Evolutionary conservation across 1,140 invertebrate species (phyloP).

Genomic region (Pemphigus obesinymphae): DNA sequence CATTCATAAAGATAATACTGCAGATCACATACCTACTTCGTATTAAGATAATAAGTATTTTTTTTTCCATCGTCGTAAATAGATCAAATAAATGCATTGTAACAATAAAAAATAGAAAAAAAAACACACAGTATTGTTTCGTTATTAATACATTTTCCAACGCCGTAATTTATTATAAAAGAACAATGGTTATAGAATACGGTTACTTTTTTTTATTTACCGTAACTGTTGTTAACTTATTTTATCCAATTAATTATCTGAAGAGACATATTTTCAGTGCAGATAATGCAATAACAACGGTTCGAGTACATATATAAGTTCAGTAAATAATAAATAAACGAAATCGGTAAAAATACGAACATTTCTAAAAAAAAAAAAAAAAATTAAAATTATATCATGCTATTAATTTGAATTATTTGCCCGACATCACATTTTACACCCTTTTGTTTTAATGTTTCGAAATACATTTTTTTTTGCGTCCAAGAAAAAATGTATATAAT

Average conservation of each 20-base stretch:
- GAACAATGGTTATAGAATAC: conserved; percentile 4
- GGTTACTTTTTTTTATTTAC: neutral
- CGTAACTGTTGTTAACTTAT: neutral
- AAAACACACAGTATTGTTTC: neutral
- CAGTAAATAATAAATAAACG: conserved; percentile 17
- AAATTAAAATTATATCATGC: too few relatives aligned
- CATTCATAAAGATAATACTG: neutral
- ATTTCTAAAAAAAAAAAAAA: neutral
- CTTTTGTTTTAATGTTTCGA: neutral
- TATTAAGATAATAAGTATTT: neutral
- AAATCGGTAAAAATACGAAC: neutral
- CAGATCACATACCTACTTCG: neutral
- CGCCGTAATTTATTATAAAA: neutral
- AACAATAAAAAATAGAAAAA: neutral
- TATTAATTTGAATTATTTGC: conserved; percentile 5
- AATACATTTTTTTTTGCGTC: neutral
- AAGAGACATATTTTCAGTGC: neutral
- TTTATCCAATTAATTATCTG: conserved; percentile 22
- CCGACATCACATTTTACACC: neutral
- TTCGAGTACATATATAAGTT: too few relatives aligned
- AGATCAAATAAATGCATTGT: neutral
- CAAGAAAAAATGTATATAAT: neutral
- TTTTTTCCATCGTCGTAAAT: neutral
- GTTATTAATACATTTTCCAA: conserved; percentile 8
- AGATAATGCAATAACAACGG: neutral